Evolutionary conservation across 2,797 vertebrate genomes (phyloP).

Genomic region (Spea hammondii): DNA sequence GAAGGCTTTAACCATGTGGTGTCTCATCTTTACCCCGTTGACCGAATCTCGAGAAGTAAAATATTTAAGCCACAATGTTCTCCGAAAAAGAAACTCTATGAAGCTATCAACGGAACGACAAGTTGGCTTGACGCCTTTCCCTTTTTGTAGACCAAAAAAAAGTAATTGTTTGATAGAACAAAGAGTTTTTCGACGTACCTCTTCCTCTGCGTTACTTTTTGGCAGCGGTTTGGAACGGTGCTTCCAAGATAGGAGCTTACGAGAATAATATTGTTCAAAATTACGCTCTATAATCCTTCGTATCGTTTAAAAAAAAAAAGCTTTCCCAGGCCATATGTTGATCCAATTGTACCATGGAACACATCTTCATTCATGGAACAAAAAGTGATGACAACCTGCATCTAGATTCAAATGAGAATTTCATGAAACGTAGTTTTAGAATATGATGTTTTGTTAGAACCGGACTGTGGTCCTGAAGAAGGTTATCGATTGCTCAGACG

Average conservation of each 20-base stretch:
- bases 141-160: slow-evolving; percentile 14
- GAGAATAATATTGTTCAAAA: slow-evolving; percentile 48
- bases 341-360: slow-evolving; percentile 42
- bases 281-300: slow-evolving; percentile 42
- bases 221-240: slow-evolving; percentile 42
- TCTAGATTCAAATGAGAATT: neutral
- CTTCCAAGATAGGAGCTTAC: slow-evolving; percentile 57
- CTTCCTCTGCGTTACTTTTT: slow-evolving; percentile 34
- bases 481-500: no score
- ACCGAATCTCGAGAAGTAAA: neutral
- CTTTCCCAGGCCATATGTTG: slow-evolving; percentile 49
- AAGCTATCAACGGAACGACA: slow-evolving; percentile 1
- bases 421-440: no score
- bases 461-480: no score
- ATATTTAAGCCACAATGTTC: neutral
- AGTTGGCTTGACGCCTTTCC: slow-evolving; percentile 1
- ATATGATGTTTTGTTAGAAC: no score
- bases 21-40: no score
- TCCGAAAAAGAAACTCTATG: neutral
- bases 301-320: slow-evolving; percentile 49
- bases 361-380: slow-evolving; percentile 48
- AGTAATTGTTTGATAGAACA: slow-evolving; percentile 33
- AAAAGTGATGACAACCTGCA: slow-evolving; percentile 42
- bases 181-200: slow-evolving; percentile 29
- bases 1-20: no score